These are phyloP conservation scores for Pterostichus niger DNA, from an alignment of 2,888 invertebrate species.

Conservation along the genomic window DNA sequence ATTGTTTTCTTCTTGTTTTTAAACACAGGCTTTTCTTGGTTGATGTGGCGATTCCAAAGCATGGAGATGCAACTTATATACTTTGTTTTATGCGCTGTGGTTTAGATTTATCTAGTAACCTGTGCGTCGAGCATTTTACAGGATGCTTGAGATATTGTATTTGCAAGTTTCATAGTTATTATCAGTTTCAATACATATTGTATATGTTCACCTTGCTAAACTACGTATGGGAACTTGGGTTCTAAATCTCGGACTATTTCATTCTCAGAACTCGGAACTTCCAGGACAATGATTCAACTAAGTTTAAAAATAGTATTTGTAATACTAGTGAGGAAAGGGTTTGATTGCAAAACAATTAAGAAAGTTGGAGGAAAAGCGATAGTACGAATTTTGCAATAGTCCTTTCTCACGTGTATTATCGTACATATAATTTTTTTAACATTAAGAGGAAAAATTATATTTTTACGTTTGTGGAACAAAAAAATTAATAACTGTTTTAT, in stretches of 20 bases:
- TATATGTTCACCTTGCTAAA: not conserved
- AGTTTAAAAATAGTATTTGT: too few relatives aligned
- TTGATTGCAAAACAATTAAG: too few relatives aligned
- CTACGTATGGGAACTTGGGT: not conserved
- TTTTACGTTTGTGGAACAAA: too few relatives aligned
- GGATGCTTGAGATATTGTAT: not conserved
- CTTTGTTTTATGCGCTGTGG: conserved; percentile 47
- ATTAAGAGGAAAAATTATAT: too few relatives aligned
- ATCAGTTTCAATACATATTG: conserved; percentile 5
- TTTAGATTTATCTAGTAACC: conserved; percentile 30
- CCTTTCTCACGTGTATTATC: too few relatives aligned
- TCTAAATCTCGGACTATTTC: not conserved
- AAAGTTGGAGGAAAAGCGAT: too few relatives aligned
- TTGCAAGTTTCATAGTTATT: conserved; percentile 40
- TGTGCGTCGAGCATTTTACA: not conserved
- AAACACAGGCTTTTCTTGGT: conserved; percentile 10
- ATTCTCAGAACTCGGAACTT: too few relatives aligned
- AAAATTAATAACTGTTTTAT: too few relatives aligned
- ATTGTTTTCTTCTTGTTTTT: conserved; percentile 46
- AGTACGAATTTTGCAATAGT: too few relatives aligned
- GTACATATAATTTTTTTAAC: too few relatives aligned
- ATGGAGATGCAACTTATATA: conserved; percentile 12
- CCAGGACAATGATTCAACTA: too few relatives aligned
- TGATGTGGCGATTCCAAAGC: conserved; percentile 2
- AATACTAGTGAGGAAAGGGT: too few relatives aligned